These are phyloP conservation scores for Phyllotreta striolata DNA, from an alignment of 2,888 invertebrate genomes.

Conservation along the genomic window DNA sequence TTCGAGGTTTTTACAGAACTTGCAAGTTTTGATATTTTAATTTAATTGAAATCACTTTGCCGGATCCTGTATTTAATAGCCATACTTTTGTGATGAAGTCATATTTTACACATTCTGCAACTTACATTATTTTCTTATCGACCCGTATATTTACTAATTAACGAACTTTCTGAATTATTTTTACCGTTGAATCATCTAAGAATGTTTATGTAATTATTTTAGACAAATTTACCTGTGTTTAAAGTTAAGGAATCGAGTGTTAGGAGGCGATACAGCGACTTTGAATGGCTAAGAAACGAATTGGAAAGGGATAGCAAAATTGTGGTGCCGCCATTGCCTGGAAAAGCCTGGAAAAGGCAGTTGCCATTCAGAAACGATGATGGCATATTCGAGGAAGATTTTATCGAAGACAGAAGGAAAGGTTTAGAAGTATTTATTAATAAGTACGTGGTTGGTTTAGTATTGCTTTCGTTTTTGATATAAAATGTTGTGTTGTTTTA, in stretches of 20 bases:
- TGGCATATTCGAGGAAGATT: slow-evolving; percentile 99
- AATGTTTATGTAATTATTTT: slow-evolving; percentile 57
- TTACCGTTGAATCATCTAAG: too few relatives aligned
- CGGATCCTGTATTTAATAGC: neutral
- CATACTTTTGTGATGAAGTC: neutral
- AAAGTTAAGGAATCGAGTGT: slow-evolving; percentile 99
- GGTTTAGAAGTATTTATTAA: slow-evolving; percentile 98
- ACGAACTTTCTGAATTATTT: too few relatives aligned
- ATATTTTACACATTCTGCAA: neutral
- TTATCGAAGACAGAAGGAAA: slow-evolving; percentile 98
- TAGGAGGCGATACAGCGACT: slow-evolving; percentile 97
- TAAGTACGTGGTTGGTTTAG: slow-evolving; percentile 72
- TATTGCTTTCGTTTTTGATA: slow-evolving; percentile 2
- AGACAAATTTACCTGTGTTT: slow-evolving; percentile 99
- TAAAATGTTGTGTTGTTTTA: slow-evolving; percentile 51
- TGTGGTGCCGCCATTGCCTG: slow-evolving; percentile 97
- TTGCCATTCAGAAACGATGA: slow-evolving; percentile 98
- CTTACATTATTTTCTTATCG: neutral
- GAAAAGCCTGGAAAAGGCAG: slow-evolving; percentile 98
- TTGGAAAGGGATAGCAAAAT: slow-evolving; percentile 99
- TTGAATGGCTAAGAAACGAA: slow-evolving; percentile 99
- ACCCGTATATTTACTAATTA: too few relatives aligned
- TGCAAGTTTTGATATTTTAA: too few relatives aligned
- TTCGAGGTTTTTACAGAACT: too few relatives aligned
- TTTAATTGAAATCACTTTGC: too few relatives aligned